Percentiles rank a stretch among this genome's conserved stretches.
Conservation (phyloP, 2,888 invertebrate species). For the Toxonevra muliebris region DNA sequence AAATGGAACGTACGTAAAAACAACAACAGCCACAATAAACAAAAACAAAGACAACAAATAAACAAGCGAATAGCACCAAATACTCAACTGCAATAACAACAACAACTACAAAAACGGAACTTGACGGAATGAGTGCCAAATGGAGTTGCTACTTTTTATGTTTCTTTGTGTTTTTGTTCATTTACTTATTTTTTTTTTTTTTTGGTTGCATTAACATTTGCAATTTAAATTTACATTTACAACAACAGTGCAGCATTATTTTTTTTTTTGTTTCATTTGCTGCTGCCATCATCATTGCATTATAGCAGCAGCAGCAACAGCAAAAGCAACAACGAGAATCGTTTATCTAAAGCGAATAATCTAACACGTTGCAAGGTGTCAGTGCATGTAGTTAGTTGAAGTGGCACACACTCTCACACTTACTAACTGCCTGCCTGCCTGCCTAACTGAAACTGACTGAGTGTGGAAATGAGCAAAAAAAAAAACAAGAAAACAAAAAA, state of each 20-base stretch:
- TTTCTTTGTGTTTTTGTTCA: slow-evolving; percentile 17
- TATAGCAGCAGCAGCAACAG: neutral
- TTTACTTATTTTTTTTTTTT: slow-evolving; percentile 17
- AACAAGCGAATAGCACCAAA: neutral
- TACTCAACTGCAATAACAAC: neutral
- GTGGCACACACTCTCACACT: neutral
- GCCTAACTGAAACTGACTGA: neutral
- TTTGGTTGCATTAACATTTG: slow-evolving; percentile 39
- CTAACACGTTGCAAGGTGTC: slow-evolving; percentile 48
- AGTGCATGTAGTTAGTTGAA: slow-evolving; percentile 17
- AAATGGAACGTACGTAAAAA: too few species aligned
- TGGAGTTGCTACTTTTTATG: slow-evolving; percentile 1
- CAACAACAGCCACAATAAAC: too few species aligned
- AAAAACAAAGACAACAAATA: too few species aligned
- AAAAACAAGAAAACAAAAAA: too few species aligned
- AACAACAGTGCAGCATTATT: slow-evolving; percentile 1
- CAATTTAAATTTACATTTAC: slow-evolving; percentile 43
- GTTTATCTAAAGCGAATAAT: slow-evolving; percentile 45
- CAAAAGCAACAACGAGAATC: neutral
- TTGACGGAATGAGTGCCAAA: slow-evolving; percentile 15
- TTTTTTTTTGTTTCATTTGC: neutral
- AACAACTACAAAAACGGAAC: neutral
- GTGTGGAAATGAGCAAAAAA: neutral
- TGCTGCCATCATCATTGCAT: neutral
- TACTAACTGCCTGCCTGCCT: too few species aligned